Conservation (phyloP, 2,113 vertebrate genomes). For the Nibea coibor region DNA sequence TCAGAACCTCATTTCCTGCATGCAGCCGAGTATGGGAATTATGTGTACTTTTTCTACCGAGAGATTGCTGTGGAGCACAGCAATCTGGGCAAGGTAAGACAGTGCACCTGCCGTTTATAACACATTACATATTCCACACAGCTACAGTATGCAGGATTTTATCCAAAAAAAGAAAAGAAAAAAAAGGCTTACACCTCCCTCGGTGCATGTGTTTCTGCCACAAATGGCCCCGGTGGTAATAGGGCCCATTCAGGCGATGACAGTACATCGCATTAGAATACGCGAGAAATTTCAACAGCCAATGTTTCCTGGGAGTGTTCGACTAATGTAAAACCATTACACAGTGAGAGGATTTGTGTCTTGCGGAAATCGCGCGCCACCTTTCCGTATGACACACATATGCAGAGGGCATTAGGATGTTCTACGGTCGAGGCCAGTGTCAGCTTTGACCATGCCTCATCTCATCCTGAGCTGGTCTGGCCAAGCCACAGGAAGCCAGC, state of each 20-base stretch:
- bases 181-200: conserved; percentile 29
- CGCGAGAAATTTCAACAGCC: conserved; percentile 42
- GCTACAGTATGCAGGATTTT: conserved; percentile 29
- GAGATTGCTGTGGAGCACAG: conserved; percentile 99
- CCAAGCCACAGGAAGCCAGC: conserved; percentile 69
- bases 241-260: conserved; percentile 46
- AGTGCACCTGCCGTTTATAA: conserved; percentile 46
- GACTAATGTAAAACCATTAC: conserved; percentile 71
- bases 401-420: conserved; percentile 66
- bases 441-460: conserved; percentile 67
- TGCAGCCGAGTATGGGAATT: conserved; percentile 97
- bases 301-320: conserved; percentile 61
- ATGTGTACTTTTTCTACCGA: conserved; percentile 98
- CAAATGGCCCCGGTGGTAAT: conserved; percentile 54
- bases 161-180: conserved; percentile 15
- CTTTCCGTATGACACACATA: conserved; percentile 17
- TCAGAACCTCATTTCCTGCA: conserved; percentile 99
- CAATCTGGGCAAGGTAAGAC: conserved; percentile 94
- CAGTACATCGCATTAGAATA: conserved; percentile 53
- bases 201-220: conserved; percentile 41
- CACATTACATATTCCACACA: conserved; percentile 39
- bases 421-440: conserved; percentile 52
- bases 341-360: conserved; percentile 65
- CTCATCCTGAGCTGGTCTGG: conserved; percentile 56
- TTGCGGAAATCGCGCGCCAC: conserved; percentile 17